phyloP scores from a whole-genome alignment of 37 sponge, comb jelly and placozoan species.

The Cladorhizidae sp. region DNA sequence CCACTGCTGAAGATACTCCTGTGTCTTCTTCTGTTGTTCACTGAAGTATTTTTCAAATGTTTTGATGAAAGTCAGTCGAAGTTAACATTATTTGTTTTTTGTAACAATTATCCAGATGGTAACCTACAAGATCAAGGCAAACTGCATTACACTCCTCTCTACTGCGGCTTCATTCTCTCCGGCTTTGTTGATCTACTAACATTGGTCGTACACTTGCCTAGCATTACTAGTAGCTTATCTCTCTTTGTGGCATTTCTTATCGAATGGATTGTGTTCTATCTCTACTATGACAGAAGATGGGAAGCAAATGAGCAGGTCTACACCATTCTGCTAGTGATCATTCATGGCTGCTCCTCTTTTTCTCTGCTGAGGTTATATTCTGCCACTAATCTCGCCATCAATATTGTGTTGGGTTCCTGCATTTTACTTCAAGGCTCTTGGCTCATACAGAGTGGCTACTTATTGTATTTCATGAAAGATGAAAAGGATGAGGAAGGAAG shows the following conservation, averaged over 20 bases:
- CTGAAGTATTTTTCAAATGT: too few species aligned
- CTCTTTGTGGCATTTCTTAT: slow-evolving; percentile 39
- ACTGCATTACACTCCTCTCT: slow-evolving; percentile 61
- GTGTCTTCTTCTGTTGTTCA: too few species aligned
- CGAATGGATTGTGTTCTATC: slow-evolving; percentile 58
- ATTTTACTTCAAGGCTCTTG: slow-evolving; percentile 60
- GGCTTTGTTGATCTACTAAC: slow-evolving; percentile 51
- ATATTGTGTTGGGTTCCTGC: slow-evolving; percentile 22
- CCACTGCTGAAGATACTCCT: too few species aligned
- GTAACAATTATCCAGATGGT: slow-evolving; percentile 1
- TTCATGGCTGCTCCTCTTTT: slow-evolving; percentile 21
- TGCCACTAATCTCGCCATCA: slow-evolving; percentile 36
- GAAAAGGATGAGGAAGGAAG: neutral
- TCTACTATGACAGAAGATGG: slow-evolving; percentile 31
- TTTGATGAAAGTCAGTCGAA: slow-evolving; percentile 5
- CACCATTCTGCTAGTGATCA: slow-evolving; percentile 22
- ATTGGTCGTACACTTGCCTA: slow-evolving; percentile 31
- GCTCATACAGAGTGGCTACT: slow-evolving; percentile 55
- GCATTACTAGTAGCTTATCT: slow-evolving; percentile 32
- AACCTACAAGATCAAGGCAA: neutral
- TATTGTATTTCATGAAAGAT: neutral
- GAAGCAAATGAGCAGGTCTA: slow-evolving; percentile 31
- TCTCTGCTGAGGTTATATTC: slow-evolving; percentile 23
- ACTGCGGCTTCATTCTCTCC: slow-evolving; percentile 45
- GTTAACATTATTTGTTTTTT: neutral